A percentile compares a stretch with the other conserved stretches of the same genome.
Conservation (phyloP, 2,113 vertebrate genomes). For the Semicossyphus pulcher region DNA sequence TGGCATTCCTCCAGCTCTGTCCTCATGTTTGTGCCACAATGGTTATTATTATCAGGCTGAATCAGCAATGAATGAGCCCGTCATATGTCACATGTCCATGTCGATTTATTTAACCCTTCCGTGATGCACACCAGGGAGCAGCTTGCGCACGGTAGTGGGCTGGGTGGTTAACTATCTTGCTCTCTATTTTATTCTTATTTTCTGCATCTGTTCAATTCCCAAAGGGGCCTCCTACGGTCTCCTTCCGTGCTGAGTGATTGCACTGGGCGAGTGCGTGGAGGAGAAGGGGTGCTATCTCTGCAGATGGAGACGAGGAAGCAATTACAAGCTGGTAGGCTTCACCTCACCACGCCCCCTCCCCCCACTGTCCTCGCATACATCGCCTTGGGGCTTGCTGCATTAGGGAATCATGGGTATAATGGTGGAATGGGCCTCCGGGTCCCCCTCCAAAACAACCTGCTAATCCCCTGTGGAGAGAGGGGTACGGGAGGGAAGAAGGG, state of each 20-base stretch:
- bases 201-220: slow-evolving; percentile 57
- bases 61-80: slow-evolving; percentile 38
- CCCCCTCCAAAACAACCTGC: slow-evolving; percentile 81
- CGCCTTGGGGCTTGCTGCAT: slow-evolving; percentile 64
- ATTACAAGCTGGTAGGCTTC: slow-evolving; percentile 77
- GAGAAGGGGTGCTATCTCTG: slow-evolving; percentile 55
- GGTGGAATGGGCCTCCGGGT: slow-evolving; percentile 75
- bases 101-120: slow-evolving; percentile 62
- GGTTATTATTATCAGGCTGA: slow-evolving; percentile 42
- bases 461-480: slow-evolving; percentile 76
- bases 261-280: slow-evolving; percentile 18
- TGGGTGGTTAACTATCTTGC: slow-evolving; percentile 24
- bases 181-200: slow-evolving; percentile 26
- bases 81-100: slow-evolving; percentile 59
- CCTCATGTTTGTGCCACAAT: slow-evolving; percentile 25
- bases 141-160: slow-evolving; percentile 22
- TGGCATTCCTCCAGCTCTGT: slow-evolving; percentile 29
- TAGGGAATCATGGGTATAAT: slow-evolving; percentile 77
- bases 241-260: slow-evolving; percentile 37
- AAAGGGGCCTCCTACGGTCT: slow-evolving; percentile 44
- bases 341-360: slow-evolving; percentile 52
- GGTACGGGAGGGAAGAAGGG: slow-evolving; percentile 12
- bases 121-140: slow-evolving; percentile 23
- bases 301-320: slow-evolving; percentile 73
- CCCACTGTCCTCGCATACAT: slow-evolving; percentile 46